Base-by-base conservation (phyloP, 2,888 invertebrate genomes). In the Aspidapion aeneum region DNA sequence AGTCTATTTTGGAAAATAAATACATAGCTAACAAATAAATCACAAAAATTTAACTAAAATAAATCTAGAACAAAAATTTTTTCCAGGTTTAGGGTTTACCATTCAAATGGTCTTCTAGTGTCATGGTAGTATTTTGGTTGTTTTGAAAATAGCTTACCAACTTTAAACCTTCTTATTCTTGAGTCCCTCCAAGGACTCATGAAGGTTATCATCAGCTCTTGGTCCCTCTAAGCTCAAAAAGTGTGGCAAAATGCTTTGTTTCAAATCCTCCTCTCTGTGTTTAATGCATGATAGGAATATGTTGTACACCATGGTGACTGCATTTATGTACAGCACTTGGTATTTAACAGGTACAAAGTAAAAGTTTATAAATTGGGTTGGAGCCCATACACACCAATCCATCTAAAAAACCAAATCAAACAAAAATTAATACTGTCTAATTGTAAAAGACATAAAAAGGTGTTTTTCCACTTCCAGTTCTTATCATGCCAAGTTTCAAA, bases 301-400 rank as follows among this genome's bases (percentile, higher is more conserved):
- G 80, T 97, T 92, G 81, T 95, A 98, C 21, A 92, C 75, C 79
- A 94, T 90, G 56, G 94, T 95, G 68, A 94, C 86, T 61, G 86
- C 77, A 78, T 94, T 94, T 12, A 96, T 91, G 75, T 94, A 98
- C 19, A 94, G 76, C 7, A 97, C 95, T 72, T 97, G 87, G 77
- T 90, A 95, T 68, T 87, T 86, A 18, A 90, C 83, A 21, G 93
- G 90, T 66, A 98, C 78, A 73, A 87, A 91, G 70, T 90, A 88
- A 79, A 98, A 98, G 80, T 98, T 98, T 16, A 96, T 76, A 72
- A 90, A 90, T 78, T 98, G 97, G 1, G 91, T 86, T 55, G 94
- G 94, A 1, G 96, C 96, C 96, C 96, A 98, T 62, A 93, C 86
- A 63, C 87, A 79, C 85, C 95, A 95, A 77, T 97, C 97, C 71